Conservation (phyloP, 1,140 invertebrate species). For the Procambarus virginalis region DNA sequence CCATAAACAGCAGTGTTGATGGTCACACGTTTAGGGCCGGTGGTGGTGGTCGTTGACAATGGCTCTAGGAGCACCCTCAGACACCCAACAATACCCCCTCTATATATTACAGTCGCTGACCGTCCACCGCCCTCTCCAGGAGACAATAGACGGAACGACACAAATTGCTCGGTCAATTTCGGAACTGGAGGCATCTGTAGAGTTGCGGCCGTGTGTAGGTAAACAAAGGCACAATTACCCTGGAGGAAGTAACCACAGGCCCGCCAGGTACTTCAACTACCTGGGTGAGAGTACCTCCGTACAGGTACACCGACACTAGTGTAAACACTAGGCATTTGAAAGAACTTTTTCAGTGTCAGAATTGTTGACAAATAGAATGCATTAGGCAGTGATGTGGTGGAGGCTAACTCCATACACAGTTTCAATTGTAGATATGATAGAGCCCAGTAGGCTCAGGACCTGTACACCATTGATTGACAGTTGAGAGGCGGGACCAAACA, state of each 20-base stretch:
- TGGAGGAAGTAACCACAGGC: conserved; percentile 10
- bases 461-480: no score
- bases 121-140: conserved; percentile 19
- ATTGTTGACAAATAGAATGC: no score
- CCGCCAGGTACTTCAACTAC: neutral
- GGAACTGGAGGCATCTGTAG: conserved; percentile 18
- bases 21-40: neutral
- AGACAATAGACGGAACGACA: conserved; percentile 17
- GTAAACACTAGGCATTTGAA: no score
- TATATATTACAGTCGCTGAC: conserved; percentile 18
- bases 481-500: no score
- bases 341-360: no score
- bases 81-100: neutral
- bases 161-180: conserved; percentile 36
- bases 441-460: no score
- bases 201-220: conserved; percentile 30
- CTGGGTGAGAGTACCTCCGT: no score
- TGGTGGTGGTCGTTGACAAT: neutral
- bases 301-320: no score
- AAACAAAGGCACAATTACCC: conserved; percentile 8
- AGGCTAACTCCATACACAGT: no score
- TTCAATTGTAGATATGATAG: no score
- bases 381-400: no score
- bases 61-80: neutral
- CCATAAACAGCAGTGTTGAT: neutral